Percentiles rank a stretch among this genome's conserved stretches.
Evolutionary conservation across 2,113 vertebrate genomes (phyloP).

Genomic region (Periophthalmodon schlosseri): DNA sequence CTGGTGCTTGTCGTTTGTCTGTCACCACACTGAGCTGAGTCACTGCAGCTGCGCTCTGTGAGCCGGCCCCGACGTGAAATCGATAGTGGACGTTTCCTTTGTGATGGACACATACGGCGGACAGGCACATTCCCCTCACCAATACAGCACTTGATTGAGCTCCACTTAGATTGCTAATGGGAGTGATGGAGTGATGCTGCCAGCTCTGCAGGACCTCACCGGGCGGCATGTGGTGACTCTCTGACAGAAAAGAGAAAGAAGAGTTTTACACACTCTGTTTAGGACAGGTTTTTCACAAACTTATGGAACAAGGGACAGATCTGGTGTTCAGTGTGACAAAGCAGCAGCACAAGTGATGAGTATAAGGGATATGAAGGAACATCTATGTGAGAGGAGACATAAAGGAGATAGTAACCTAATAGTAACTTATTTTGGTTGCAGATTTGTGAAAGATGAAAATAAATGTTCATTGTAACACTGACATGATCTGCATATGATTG

Average conservation of each 20-base stretch:
- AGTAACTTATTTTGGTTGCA: not conserved
- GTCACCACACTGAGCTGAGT: constrained; percentile 61
- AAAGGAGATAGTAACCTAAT: not conserved
- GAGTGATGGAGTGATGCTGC: constrained; percentile 64
- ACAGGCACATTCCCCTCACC: constrained; percentile 61
- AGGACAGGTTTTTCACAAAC: not conserved
- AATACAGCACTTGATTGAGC: constrained; percentile 69
- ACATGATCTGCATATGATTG: not conserved
- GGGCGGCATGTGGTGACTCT: constrained; percentile 42
- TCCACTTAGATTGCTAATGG: constrained; percentile 71
- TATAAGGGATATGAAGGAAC: not conserved
- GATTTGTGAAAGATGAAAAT: not conserved
- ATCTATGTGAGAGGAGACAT: not conserved
- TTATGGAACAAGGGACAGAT: not conserved
- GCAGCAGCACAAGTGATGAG: not conserved
- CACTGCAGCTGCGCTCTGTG: constrained; percentile 63
- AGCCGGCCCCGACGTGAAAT: constrained; percentile 73
- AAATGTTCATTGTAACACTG: not conserved
- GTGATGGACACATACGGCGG: constrained; percentile 70
- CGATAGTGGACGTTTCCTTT: constrained; percentile 72
- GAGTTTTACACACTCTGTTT: constrained; percentile 29
- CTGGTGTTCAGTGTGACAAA: not conserved
- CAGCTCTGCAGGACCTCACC: constrained; percentile 55
- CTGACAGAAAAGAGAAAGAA: constrained; percentile 30
- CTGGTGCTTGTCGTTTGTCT: constrained; percentile 44